phyloP scores from a whole-genome alignment of 2,797 vertebrate species.

The Merluccius polli region DNA sequence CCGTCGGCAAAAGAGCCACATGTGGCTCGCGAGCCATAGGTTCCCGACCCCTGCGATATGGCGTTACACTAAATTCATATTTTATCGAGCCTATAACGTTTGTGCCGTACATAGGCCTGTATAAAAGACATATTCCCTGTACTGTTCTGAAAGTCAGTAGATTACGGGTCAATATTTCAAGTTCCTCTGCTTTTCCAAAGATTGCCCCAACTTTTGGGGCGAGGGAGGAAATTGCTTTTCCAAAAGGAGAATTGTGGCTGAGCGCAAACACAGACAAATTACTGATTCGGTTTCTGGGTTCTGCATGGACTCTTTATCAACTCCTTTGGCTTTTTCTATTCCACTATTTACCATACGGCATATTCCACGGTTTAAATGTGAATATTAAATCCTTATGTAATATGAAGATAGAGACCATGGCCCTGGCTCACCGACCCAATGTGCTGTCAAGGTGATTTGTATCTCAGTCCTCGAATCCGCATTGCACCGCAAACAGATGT shows the following conservation, averaged over 20 bases:
- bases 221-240: neutral
- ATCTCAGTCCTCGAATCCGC: neutral
- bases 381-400: neutral
- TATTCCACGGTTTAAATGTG: neutral
- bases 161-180: neutral
- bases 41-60: no score
- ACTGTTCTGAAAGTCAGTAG: neutral
- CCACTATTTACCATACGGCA: neutral
- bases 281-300: neutral
- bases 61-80: no score
- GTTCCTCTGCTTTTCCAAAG: neutral
- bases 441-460: no score
- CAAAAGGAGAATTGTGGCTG: neutral
- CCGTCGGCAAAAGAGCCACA: no score
- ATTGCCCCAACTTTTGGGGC: neutral
- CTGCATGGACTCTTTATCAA: neutral
- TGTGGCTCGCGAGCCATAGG: no score
- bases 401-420: neutral
- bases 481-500: slow-evolving; percentile 43
- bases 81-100: neutral
- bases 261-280: neutral
- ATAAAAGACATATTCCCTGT: neutral
- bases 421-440: no score
- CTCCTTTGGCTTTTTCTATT: neutral
- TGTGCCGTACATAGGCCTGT: neutral